Base-by-base conservation (phyloP, 2,888 invertebrate genomes). In the Cephus runcator region DNA sequence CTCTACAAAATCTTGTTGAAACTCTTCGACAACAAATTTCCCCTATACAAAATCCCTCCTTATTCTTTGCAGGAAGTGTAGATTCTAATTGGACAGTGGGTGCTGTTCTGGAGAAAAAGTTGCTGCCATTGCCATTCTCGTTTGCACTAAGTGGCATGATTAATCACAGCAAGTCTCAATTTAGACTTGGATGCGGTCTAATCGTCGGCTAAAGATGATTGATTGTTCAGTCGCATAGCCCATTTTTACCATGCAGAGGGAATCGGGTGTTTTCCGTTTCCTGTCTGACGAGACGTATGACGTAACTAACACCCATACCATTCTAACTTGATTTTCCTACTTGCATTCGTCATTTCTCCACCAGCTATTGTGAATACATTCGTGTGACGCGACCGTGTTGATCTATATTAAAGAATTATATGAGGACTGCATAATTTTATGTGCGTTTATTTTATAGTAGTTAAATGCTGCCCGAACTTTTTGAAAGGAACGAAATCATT, bases 71-170 rank as follows among this genome's bases (percentile, higher is more conserved):
- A 98, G 98, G 98, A 87, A 97, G 97, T 92, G 93, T 97, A 76
- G 98, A 98, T 92, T 96, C 97, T 73, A 97, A 97, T 91, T 98
- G 97, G 97, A 97, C 96, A 83, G 96, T 99, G 12, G 97, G 97
- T 76, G 98, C 97, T 0, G 97, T 98, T 3, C 92, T 99, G 86
- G 99, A 99, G 92, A 99, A 99, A 93, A 97, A 97, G 90, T 93
- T 99, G 69, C 95, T 95, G 85, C 98, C 98, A 1, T 93, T 99
- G 88, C 99, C 99, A 74, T 98, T 99, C 92, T 96, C 97, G 12
- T 96, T 99, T 88, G 96, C 97, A 9, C 93, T 99, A 69, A 98
- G 98, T 85, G 98, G 97, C 78, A 94, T 97, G 92, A 94, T 98
- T 87, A 98, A 98, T 93, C 98, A 99, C 91, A 94, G 94, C 81